A percentile compares a stretch with the other conserved stretches of the same genome.
phyloP scores from a whole-genome alignment of 2,113 vertebrate genomes.

The Aleadryas rufinucha region DNA sequence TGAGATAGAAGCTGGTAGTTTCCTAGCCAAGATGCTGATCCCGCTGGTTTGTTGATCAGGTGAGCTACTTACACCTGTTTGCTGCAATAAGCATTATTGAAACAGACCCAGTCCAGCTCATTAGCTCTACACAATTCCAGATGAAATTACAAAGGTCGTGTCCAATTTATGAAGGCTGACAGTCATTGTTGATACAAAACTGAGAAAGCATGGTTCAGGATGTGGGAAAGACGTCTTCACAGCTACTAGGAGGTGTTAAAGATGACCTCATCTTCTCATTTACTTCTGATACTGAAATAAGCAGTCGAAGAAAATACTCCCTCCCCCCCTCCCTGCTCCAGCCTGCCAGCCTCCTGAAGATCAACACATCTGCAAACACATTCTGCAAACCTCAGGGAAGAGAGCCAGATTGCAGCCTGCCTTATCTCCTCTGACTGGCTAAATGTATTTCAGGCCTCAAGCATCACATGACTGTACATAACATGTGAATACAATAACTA shows the following conservation, averaged over 20 bases:
- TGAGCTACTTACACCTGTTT: background rate
- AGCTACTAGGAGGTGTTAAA: background rate
- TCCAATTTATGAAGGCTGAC: background rate
- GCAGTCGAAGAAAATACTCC: background rate
- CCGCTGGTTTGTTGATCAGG: background rate
- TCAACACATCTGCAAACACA: constrained; percentile 59
- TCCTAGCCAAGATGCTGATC: background rate
- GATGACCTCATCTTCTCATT: background rate
- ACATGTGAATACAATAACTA: constrained; percentile 25
- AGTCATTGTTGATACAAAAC: background rate
- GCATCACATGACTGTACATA: constrained; percentile 57
- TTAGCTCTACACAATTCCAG: background rate
- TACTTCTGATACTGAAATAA: background rate
- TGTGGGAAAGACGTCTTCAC: background rate
- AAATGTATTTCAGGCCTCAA: constrained; percentile 41
- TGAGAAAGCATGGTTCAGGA: background rate
- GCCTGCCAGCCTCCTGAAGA: background rate
- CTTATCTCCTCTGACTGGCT: constrained; percentile 60
- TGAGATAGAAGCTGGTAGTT: background rate
- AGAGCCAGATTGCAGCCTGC: constrained; percentile 64
- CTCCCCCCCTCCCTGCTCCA: background rate
- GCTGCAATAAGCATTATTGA: background rate
- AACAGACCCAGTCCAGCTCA: background rate
- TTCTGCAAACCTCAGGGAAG: constrained; percentile 60
- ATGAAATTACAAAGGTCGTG: background rate